A percentile compares a stretch with the other conserved stretches of the same genome.
phyloP scores from a whole-genome alignment of 2,113 vertebrate genomes.

The Thunnus maccoyii region DNA sequence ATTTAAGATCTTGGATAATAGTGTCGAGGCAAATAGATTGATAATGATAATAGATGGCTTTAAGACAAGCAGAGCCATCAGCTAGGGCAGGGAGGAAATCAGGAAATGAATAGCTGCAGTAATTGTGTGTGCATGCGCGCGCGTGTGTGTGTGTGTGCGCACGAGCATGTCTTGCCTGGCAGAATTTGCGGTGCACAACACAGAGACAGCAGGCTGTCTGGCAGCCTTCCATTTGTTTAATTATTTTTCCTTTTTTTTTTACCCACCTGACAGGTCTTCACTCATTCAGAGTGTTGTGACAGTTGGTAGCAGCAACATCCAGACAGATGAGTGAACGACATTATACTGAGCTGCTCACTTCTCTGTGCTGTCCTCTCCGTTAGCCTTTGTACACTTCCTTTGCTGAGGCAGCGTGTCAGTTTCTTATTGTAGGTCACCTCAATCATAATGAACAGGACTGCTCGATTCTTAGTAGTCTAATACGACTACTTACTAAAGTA shows the following conservation, averaged over 20 bases:
- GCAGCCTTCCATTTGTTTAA: conserved; percentile 31
- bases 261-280: conserved; percentile 43
- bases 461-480: no score
- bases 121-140: conserved; percentile 18
- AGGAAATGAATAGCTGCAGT: conserved; percentile 50
- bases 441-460: not conserved
- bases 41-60: conserved; percentile 64
- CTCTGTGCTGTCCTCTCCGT: conserved; percentile 1
- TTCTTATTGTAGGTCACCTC: not conserved
- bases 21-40: conserved; percentile 36
- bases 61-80: conserved; percentile 38
- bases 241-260: conserved; percentile 12
- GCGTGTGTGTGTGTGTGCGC: conserved; percentile 17
- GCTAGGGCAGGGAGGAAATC: conserved; percentile 13
- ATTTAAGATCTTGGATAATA: conserved; percentile 58
- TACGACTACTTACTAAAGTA: no score
- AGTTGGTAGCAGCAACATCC: conserved; percentile 35
- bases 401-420: not conserved
- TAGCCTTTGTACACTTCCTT: not conserved
- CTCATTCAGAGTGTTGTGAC: conserved; percentile 53
- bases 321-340: conserved; percentile 24
- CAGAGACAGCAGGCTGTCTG: conserved; percentile 35
- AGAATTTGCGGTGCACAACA: conserved; percentile 25
- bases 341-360: conserved; percentile 17
- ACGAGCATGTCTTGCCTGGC: not conserved